phyloP scores from a whole-genome alignment of 2,888 invertebrate species.

The Brachypalpus laphriformis region DNA sequence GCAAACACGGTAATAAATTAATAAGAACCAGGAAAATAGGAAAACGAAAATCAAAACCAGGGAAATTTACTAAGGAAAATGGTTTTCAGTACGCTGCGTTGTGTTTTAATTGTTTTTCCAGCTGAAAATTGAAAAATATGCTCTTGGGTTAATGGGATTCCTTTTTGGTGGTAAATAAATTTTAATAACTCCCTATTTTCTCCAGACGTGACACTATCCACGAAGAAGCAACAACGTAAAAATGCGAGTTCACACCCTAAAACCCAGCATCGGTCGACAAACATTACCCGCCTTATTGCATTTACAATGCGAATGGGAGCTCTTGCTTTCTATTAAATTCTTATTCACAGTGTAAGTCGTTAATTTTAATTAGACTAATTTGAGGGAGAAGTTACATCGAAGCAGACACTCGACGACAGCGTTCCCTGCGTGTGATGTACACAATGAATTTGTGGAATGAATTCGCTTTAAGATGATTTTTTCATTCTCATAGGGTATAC shows the following conservation, averaged over 20 bases:
- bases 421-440: constrained; percentile 41
- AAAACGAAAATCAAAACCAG: constrained; percentile 20
- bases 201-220: constrained; percentile 42
- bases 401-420: constrained; percentile 6
- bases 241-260: constrained; percentile 3
- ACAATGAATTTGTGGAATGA: constrained; percentile 35
- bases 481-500: neutral
- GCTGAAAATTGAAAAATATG: constrained; percentile 70
- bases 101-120: constrained; percentile 53
- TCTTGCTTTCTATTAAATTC: constrained; percentile 50
- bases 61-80: constrained; percentile 29
- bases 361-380: constrained; percentile 70
- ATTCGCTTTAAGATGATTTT: constrained; percentile 6
- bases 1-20: constrained; percentile 52
- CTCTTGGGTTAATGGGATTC: constrained; percentile 68
- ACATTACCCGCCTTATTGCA: neutral
- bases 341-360: constrained; percentile 58
- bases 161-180: constrained; percentile 72
- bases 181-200: constrained; percentile 67
- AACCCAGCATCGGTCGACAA: constrained; percentile 12
- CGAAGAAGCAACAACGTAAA: constrained; percentile 20
- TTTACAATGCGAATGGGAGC: constrained; percentile 26
- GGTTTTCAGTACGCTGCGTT: constrained; percentile 12
- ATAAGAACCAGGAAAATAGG: constrained; percentile 38
- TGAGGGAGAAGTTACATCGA: constrained; percentile 40